A percentile compares a stretch with the other conserved stretches of the same genome.
phyloP scores from a whole-genome alignment of 2,113 vertebrate genomes.

The Macrotis lagotis region DNA sequence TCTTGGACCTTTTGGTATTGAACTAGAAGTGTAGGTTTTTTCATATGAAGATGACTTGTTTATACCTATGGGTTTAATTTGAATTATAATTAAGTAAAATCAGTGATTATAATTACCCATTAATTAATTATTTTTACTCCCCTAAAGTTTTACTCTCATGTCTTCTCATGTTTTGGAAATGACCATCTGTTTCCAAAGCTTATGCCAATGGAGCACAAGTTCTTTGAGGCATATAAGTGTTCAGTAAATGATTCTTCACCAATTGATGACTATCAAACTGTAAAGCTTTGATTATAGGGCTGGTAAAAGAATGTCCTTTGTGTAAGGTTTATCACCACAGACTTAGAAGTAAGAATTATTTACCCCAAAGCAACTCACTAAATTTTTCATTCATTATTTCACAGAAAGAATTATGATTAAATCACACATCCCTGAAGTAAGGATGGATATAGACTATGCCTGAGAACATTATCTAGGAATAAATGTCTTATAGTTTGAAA shows the following conservation, averaged over 20 bases:
- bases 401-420: too few relatives aligned
- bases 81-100: conserved; percentile 43
- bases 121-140: not conserved
- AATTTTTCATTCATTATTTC: too few relatives aligned
- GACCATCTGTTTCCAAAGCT: too few relatives aligned
- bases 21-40: conserved; percentile 37
- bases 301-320: too few relatives aligned
- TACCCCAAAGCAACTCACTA: too few relatives aligned
- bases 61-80: conserved; percentile 18
- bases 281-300: too few relatives aligned
- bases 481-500: conserved; percentile 31
- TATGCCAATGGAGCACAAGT: too few relatives aligned
- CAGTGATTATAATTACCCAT: not conserved
- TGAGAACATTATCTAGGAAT: conserved; percentile 33
- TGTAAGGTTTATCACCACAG: too few relatives aligned
- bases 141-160: not conserved
- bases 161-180: not conserved
- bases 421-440: not conserved
- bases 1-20: conserved; percentile 41
- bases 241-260: too few relatives aligned
- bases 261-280: too few relatives aligned
- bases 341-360: too few relatives aligned
- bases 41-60: not conserved
- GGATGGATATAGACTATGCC: conserved; percentile 8
- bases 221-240: too few relatives aligned